These are phyloP conservation scores for Micronycteris hirsuta DNA, from an alignment of 2,113 vertebrate genomes.

Conservation along the genomic window DNA sequence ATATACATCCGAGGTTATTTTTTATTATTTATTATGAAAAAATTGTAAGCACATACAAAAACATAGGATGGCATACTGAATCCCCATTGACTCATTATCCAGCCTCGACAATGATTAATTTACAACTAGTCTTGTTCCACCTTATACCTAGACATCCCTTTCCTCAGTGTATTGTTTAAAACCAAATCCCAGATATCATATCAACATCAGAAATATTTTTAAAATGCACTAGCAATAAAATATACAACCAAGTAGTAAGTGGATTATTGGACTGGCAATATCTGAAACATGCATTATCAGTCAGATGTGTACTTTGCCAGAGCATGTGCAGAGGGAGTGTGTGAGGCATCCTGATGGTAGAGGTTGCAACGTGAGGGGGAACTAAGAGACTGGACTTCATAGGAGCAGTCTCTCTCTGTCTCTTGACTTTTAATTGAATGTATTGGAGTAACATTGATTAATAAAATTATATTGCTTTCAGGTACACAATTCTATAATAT, in stretches of 20 bases:
- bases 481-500: too few relatives aligned
- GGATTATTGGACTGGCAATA: not conserved
- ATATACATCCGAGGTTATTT: not conserved
- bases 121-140: not conserved
- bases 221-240: not conserved
- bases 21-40: slow-evolving; percentile 1
- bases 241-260: not conserved
- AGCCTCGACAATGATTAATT: not conserved
- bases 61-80: not conserved
- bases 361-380: not conserved
- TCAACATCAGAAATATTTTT: not conserved
- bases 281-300: not conserved
- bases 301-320: not conserved
- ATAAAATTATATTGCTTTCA: too few relatives aligned
- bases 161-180: not conserved
- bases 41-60: not conserved
- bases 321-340: not conserved
- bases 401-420: not conserved
- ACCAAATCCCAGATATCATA: not conserved
- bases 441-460: too few relatives aligned
- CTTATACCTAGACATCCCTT: not conserved
- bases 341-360: not conserved
- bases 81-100: not conserved
- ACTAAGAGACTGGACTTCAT: not conserved
- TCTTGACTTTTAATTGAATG: too few relatives aligned